Evolutionary conservation across 2,113 vertebrate genomes (phyloP), one percentile per base, ranked within the genome.

Genomic region (Heteronetta atricapilla): DNA sequence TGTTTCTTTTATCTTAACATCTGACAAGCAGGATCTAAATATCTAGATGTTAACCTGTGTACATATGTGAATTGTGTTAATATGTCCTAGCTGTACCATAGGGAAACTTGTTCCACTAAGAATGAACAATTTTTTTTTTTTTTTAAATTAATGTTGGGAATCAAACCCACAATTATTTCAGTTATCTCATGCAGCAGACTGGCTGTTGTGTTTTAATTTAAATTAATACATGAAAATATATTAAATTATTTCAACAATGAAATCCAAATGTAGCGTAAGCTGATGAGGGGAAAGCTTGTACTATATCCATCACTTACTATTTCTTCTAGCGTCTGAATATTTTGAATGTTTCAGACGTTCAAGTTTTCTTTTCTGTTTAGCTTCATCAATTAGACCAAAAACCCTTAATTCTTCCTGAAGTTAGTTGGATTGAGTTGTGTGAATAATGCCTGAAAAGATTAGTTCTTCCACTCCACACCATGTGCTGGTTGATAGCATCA

Each of bases 1-100:
- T 74, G 3, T 82, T 95, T 76, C 76, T 90, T 88, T 94, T 93
- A 31, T 42, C 74, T 93, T 79, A 89, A 77, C 87, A 74, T 94
- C 46, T 94, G 75, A 68, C 84, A 82, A 56, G 40, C 21, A 29
- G 17, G 25, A 34, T 70, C 20, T 95, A 90, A 90, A 79, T 91
- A 55, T 55, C 42, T 87, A 82, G 83, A 60, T 68, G 75, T 94
- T 93, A 81, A 46, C 44, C 42, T 93, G 15, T 52, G 15, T 36
- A 79, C 88, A 95, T 84, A 75, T 19, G 28, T 3, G 2, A 56
- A 56, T 80, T 74, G 34, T 79, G 13, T 48, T 88, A 82, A 76
- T 62, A 59, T 72, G 21, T 64, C 68, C 18, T 50, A 66, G 46
- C 25, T 62, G 22, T 90, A 44, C 68, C 17, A 6, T 29, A 62